phyloP scores from a whole-genome alignment of 2,888 invertebrate species.

The Synanthedon andrenaeformis region DNA sequence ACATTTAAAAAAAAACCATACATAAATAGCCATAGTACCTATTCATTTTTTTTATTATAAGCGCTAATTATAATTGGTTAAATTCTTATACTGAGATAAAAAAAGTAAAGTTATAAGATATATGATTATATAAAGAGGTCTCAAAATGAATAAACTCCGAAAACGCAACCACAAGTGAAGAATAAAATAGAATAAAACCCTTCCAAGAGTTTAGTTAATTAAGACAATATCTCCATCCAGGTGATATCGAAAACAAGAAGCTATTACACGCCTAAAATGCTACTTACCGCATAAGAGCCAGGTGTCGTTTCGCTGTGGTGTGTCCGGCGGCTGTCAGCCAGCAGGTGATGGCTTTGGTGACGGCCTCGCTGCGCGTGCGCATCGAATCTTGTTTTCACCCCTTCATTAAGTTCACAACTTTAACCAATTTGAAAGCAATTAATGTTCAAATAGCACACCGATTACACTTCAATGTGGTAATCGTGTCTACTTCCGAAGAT shows the following conservation, averaged over 20 bases:
- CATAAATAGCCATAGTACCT: too few relatives aligned
- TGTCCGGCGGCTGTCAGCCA: conserved; percentile 2
- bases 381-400: conserved; percentile 39
- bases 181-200: too few relatives aligned
- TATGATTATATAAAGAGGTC: too few relatives aligned
- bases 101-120: too few relatives aligned
- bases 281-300: conserved; percentile 18
- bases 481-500: conserved; percentile 36
- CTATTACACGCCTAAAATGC: neutral
- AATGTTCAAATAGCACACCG: conserved; percentile 14
- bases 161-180: too few relatives aligned
- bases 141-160: too few relatives aligned
- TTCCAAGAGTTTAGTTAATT: too few relatives aligned
- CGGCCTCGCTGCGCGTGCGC: conserved; percentile 56
- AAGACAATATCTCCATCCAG: neutral
- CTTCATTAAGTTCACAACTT: conserved; percentile 27
- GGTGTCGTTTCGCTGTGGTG: conserved; percentile 21
- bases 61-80: too few relatives aligned
- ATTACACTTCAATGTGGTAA: conserved; percentile 38
- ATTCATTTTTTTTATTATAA: too few relatives aligned
- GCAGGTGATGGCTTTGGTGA: conserved; percentile 46
- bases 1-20: too few relatives aligned
- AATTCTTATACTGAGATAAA: too few relatives aligned
- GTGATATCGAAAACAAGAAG: neutral
- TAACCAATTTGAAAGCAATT: conserved; percentile 28